Evolutionary conservation across 2,797 vertebrate genomes (phyloP), one percentile per base, ranked within the genome.

Genomic region (Aldrovandia affinis): DNA sequence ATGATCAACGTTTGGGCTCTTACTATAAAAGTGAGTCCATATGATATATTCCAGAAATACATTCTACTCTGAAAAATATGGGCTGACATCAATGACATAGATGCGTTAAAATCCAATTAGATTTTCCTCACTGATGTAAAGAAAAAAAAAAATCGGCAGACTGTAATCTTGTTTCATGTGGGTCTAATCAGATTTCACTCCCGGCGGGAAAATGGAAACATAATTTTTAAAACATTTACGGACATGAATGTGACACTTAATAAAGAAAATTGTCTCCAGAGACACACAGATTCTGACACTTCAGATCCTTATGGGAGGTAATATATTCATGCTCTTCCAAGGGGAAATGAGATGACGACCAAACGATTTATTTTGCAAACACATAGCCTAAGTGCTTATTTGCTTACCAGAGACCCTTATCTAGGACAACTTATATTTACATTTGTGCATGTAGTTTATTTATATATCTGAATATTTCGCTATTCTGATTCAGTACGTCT

Each of bases 131-230:
- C 70, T 22, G 70, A 75, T 75, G 70, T 44, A 25, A 75, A 70
- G 36, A 70, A 30, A n/a, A 63, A 75, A 75, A 39, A 33, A 54
- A 55, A 33, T 61, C 79, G 1, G 54, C 79, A 81, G 30, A 81
- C 28, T 81, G 30, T 81, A 39, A 81, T 81, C 54, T 81, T 20
- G 25, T 59, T 81, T 81, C 15, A 30, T 39, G 15, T 81, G 79
- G 9, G 55, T 81, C 9, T 59, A 81, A 81, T 81, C 33, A 39
- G 79, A 81, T 81, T 81, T 81, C 55, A 20, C 36, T n/a, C 33
- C 33, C 54, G 25, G 18, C 30, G 15, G 33, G 54, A 59, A 42
- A 59, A 59, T 4, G 15, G 20, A 81, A 36, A n/a, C 54, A 36
- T 10, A 9, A 57, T 81, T 81, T 81, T 1, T 59, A 10, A 39